Base-by-base conservation (phyloP, 2,888 invertebrate genomes). In the Catocala fraxini region DNA sequence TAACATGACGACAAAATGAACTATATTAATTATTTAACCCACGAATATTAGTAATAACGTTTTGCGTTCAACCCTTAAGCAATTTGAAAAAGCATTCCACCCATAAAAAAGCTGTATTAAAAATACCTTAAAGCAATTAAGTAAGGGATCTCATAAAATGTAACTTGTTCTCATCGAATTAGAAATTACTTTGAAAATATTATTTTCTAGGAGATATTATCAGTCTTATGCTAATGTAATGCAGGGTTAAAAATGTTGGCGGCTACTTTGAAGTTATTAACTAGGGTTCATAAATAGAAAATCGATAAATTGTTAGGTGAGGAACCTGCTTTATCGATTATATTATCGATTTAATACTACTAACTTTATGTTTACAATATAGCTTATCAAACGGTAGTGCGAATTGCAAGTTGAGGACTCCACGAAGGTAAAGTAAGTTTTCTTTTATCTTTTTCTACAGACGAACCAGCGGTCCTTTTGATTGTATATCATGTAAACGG, bases 151-250 rank as follows among this genome's bases (percentile, higher is more conserved):
- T 63, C 61, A 53, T 75, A 66, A 73, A 69, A 69, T 39, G 45
- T 13, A 9, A 59, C 49, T 55, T 51, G 42, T 51, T 51, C 62
- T 52, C 65, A 67, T 70, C 55, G 59, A 69, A 73, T 75, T 73
- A 74, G 70, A 75, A 70, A 73, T 71, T 69, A 59, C 62, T 59
- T 58, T 49, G 51, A 63, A 70, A 60, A 65, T 65, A 59, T 60
- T 62, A 60, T 70, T 75, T 65, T 48, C 58, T 63, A 45, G 35
- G 9, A 41, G 76, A 75, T 75, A 55, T 25, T 60, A 75, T 70
- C 65, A 52, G 59, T 42, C 42, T 43, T 65, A 69, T 70, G 67
- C 25, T 43, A 73, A 75, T 54, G 15, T 45, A 72, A 72, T 53
- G n/a, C 0, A 59, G 39, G 39, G 34, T 45, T 51, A 45, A 51